Evolutionary conservation across 2,888 invertebrate genomes (phyloP), one percentile per base, ranked within the genome.

Genomic region (Aspidiotus destructor): DNA sequence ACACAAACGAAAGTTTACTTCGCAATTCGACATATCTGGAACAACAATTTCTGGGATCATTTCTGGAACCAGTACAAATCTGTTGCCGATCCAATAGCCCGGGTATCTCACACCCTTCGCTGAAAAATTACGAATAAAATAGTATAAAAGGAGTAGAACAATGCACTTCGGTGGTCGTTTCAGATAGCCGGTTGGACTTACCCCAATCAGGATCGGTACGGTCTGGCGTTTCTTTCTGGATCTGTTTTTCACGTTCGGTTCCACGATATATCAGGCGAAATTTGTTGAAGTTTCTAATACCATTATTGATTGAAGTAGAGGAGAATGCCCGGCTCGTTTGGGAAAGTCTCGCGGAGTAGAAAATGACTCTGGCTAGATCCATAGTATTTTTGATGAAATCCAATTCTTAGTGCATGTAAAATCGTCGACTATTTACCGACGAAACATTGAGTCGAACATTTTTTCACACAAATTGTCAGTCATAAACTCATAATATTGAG

Each of bases 41-140:
- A 98, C 96, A 69, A 98, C 84, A 15, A 98, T 76, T 76, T 96
- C 89, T 0, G 97, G 95, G 72, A 92, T 84, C 86, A 87, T 93
- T 81, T 97, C 96, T 1, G 89, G 88, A 6, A 97, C 80, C 13
- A 76, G 74, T 1, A 84, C 77, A 75, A 81, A 87, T 72, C 81
- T 80, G 0, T 82, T 83, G 61, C 83, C 79, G 6, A 82, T 72
- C 7, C 69, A 73, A 72, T 82, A 81, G 8, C 91, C 92, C 7
- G 80, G 79, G 65, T 83, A 82, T 67, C 85, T 82, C 0, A 86
- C 85, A 16, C 91, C 91, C 72, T 88, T 82, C 72, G 82, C 84
- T 84, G 73, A 69, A 80, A 78, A 69, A 62, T 2, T 7, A 8
- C n/a, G n/a, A 61, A 8, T n/a, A 28, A 28, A 28, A 28, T 28